phyloP scores from a whole-genome alignment of 2,797 vertebrate species.

The Sternotherus odoratus region DNA sequence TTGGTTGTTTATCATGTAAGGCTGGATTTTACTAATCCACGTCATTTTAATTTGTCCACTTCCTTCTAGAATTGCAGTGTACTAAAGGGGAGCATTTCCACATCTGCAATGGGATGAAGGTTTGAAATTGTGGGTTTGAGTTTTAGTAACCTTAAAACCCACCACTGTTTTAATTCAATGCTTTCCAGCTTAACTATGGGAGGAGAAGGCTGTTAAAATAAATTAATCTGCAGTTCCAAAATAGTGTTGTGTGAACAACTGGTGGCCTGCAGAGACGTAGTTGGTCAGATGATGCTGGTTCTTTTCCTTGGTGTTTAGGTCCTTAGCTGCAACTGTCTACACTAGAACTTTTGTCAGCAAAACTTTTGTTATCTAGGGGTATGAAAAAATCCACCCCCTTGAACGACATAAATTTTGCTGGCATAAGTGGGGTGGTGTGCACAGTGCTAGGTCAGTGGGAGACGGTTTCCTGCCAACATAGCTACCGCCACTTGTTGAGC shows the following conservation, averaged over 20 bases:
- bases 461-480: no score
- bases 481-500: no score
- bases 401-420: no score
- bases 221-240: background rate
- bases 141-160: background rate
- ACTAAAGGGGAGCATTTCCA: background rate
- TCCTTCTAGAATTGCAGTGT: conserved; percentile 51
- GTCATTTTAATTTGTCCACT: conserved; percentile 72
- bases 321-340: background rate
- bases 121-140: background rate
- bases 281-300: background rate
- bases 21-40: conserved; percentile 68
- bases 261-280: background rate
- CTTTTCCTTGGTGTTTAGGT: conserved; percentile 26
- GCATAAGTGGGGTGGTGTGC: no score
- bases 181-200: rapidly evolving
- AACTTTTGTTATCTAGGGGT: no score
- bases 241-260: background rate
- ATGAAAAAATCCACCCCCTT: no score
- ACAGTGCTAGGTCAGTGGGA: no score
- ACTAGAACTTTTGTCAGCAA: no score
- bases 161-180: background rate
- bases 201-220: background rate
- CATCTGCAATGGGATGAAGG: background rate
- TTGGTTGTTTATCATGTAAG: conserved; percentile 50